phyloP scores from a whole-genome alignment of 2,888 invertebrate genomes.

The Epinotia bilunana region DNA sequence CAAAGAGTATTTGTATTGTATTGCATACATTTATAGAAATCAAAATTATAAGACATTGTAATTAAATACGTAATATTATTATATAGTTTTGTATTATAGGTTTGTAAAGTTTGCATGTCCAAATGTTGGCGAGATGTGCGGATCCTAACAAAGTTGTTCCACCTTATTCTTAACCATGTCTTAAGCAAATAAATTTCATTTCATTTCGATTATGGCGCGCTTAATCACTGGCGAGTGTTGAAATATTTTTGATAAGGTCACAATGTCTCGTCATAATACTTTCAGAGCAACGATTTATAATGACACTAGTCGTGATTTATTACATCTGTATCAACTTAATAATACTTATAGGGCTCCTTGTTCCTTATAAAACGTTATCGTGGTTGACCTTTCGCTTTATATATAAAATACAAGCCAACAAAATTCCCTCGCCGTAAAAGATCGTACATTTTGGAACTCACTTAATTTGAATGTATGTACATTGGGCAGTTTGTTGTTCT shows the following conservation, averaged over 20 bases:
- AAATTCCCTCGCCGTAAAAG: slow-evolving; percentile 22
- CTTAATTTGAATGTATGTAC: slow-evolving; percentile 62
- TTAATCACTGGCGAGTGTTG: slow-evolving; percentile 51
- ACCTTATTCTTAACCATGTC: too few species aligned
- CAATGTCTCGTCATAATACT: slow-evolving; percentile 7
- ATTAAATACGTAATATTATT: too few species aligned
- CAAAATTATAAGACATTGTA: too few species aligned
- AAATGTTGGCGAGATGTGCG: too few species aligned
- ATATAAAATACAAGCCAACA: slow-evolving; percentile 22
- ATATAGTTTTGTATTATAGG: too few species aligned
- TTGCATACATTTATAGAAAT: too few species aligned
- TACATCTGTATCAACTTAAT: slow-evolving; percentile 7
- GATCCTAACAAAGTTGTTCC: too few species aligned
- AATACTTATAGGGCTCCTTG: slow-evolving; percentile 16
- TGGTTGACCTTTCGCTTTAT: slow-evolving; percentile 22
- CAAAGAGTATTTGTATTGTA: too few species aligned
- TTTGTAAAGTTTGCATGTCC: too few species aligned
- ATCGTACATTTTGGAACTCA: slow-evolving; percentile 42
- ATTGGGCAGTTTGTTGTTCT: slow-evolving; percentile 65
- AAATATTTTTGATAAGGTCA: slow-evolving; percentile 49
- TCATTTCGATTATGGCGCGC: slow-evolving; percentile 51
- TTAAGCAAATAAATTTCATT: too few species aligned
- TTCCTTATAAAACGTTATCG: slow-evolving; percentile 16
- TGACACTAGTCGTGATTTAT: too few species aligned
- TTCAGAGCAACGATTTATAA: neutral